phyloP scores from a whole-genome alignment of 2,797 vertebrate genomes.

The Anableps anableps region DNA sequence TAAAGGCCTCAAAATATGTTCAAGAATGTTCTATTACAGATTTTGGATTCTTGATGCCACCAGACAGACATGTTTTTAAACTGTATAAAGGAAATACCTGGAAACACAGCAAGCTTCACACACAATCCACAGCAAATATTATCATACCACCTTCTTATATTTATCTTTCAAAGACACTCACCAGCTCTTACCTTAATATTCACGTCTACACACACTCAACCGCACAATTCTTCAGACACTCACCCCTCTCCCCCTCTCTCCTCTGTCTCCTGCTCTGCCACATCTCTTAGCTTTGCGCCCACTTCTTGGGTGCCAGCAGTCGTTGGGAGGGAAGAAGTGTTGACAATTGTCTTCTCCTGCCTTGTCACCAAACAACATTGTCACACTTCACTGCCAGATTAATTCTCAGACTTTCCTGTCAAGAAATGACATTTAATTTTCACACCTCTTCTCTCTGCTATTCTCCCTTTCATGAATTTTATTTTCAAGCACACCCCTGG shows the following conservation, averaged over 20 bases:
- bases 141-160: conserved; percentile 29
- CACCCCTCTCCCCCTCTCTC: conserved; percentile 14
- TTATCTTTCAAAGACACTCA: conserved; percentile 22
- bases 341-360: conserved; percentile 81
- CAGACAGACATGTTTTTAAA: conserved; percentile 1
- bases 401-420: conserved; percentile 81
- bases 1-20: not conserved
- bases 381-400: conserved; percentile 82
- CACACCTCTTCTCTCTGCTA: conserved; percentile 75
- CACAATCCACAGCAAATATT: conserved; percentile 10
- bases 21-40: not conserved
- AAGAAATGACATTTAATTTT: conserved; percentile 84
- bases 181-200: conserved; percentile 19
- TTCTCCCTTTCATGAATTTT: conserved; percentile 70
- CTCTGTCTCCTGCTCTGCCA: conserved; percentile 45
- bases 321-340: conserved; percentile 78
- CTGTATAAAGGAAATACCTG: conserved; percentile 1
- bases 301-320: conserved; percentile 69
- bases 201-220: conserved; percentile 16
- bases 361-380: conserved; percentile 82
- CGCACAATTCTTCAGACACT: conserved; percentile 5
- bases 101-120: conserved; percentile 6
- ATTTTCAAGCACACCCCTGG: conserved; percentile 67
- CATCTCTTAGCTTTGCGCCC: conserved; percentile 63
- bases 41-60: not conserved